Conservation (phyloP, 23 tunicate genomes). For the Halocynthia roretzi region DNA sequence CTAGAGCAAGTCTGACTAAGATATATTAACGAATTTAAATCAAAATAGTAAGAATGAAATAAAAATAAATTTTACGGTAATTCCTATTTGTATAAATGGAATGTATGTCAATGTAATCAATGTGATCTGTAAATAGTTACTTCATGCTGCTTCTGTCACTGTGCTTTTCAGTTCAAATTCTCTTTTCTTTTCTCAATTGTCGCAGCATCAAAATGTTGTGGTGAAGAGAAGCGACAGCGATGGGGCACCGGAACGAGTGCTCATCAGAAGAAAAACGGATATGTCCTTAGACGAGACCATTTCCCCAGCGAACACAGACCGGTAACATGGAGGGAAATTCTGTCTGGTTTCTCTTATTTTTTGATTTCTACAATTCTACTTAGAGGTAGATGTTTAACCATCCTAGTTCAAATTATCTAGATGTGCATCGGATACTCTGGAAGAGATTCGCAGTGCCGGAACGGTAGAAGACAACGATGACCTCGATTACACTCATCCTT, state of each 20-base stretch:
- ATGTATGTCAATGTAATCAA: background rate
- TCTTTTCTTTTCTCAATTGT: background rate
- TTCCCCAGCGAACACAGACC: background rate
- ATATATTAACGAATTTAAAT: too few relatives aligned
- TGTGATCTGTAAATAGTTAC: background rate
- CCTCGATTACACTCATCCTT: conserved; percentile 3
- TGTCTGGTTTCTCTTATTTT: background rate
- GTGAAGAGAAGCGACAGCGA: background rate
- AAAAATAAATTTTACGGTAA: too few relatives aligned
- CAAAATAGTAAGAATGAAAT: too few relatives aligned
- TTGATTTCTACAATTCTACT: background rate
- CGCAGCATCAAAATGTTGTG: conserved; percentile 2
- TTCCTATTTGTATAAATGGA: background rate
- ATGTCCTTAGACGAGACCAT: background rate
- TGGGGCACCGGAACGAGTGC: background rate
- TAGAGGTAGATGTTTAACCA: conserved; percentile 1
- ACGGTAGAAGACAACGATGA: background rate
- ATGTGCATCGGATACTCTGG: background rate
- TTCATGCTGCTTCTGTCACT: background rate
- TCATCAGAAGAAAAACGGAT: conserved; percentile 2
- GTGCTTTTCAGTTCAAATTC: background rate
- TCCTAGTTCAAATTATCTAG: background rate
- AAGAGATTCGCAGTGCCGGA: background rate
- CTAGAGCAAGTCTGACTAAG: too few relatives aligned
- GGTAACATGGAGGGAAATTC: background rate